Conservation (phyloP, 2,888 invertebrate species). For the Microdon myrmicae region DNA sequence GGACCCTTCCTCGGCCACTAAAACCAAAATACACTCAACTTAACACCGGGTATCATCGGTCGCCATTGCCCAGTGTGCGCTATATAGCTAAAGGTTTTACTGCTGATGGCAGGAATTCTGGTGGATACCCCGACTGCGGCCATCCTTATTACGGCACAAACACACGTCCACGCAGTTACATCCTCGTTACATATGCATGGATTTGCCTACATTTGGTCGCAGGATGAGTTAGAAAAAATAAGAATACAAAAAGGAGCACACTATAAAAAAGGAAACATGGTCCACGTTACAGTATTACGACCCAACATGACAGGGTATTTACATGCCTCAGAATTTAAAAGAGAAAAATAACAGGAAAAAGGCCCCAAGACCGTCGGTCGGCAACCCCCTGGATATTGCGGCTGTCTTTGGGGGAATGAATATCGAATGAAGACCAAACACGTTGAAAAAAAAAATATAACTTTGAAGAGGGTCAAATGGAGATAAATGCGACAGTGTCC, state of each 20-base stretch:
- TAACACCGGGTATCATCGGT: conserved; percentile 41
- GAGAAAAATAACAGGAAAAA: conserved; percentile 31
- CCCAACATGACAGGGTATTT: conserved; percentile 54
- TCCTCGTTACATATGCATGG: conserved; percentile 47
- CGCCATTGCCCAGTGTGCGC: conserved; percentile 40
- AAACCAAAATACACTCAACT: conserved; percentile 53
- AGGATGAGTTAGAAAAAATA: conserved; percentile 2
- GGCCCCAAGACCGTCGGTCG: conserved; percentile 46
- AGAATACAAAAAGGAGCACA: conserved; percentile 17
- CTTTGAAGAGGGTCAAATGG: conserved; percentile 68
- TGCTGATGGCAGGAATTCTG: neutral
- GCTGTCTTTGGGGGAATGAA: conserved; percentile 51
- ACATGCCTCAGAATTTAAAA: conserved; percentile 50
- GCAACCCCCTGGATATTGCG: conserved; percentile 40
- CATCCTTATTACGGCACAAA: conserved; percentile 12
- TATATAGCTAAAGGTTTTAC: conserved; percentile 39
- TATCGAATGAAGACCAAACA: conserved; percentile 46
- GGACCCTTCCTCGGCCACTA: conserved; percentile 45
- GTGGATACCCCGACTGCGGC: conserved; percentile 16
- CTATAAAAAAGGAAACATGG: conserved; percentile 5
- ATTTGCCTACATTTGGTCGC: conserved; percentile 37
- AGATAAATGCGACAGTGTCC: conserved; percentile 63
- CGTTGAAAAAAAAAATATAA: conserved; percentile 53
- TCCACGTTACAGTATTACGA: conserved; percentile 38
- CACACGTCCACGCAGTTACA: conserved; percentile 16